Conservation (phyloP, 2,113 vertebrate genomes). For the rat (Rattus norvegicus) region DNA sequence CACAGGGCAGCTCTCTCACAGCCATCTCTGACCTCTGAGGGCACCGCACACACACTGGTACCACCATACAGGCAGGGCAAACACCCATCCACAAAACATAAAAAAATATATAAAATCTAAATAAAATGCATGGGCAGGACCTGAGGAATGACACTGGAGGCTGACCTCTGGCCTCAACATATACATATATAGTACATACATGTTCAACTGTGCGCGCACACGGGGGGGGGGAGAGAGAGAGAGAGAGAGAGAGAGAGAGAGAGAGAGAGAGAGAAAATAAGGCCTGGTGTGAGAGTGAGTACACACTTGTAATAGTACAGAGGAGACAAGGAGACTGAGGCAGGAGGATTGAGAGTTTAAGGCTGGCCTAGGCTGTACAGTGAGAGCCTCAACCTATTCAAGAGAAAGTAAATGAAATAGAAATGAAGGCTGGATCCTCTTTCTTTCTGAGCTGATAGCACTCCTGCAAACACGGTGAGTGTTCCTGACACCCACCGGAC, state of each 20-base stretch:
- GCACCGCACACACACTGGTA: neutral
- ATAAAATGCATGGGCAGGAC: neutral
- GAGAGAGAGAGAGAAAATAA: neutral
- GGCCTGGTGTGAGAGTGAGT: too few species aligned
- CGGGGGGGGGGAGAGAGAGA: too few species aligned
- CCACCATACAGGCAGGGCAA: neutral
- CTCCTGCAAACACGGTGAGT: too few species aligned
- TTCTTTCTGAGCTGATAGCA: too few species aligned
- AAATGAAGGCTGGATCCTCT: too few species aligned
- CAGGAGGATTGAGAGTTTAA: neutral
- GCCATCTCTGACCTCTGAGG: neutral
- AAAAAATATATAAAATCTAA: neutral
- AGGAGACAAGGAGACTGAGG: neutral
- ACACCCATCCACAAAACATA: neutral
- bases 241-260: too few species aligned
- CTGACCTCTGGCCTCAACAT: too few species aligned
- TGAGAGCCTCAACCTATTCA: neutral
- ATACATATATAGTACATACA: neutral
- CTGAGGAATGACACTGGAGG: neutral
- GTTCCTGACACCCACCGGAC: too few species aligned
- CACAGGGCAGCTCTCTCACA: neutral
- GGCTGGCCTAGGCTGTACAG: neutral
- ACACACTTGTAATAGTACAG: neutral
- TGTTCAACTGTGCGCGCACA: too few species aligned
- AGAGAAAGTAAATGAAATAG: neutral